A percentile compares a stretch with the other conserved stretches of the same genome.
These are phyloP conservation scores for Engystomops pustulosus DNA, from an alignment of 2,113 vertebrate species.

Conservation along the genomic window DNA sequence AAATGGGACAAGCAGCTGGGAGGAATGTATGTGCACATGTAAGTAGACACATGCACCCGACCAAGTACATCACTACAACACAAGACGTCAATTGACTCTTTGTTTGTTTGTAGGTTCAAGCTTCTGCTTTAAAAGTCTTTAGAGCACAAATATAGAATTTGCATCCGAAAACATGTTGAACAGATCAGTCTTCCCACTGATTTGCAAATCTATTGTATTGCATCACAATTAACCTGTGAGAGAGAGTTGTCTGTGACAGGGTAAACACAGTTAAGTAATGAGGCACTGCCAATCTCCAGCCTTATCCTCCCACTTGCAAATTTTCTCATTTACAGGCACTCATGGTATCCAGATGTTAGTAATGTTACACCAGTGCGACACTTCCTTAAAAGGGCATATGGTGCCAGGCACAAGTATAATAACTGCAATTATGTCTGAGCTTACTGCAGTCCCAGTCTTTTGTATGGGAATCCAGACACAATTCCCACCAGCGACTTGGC, in stretches of 20 bases:
- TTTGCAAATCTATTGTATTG: slow-evolving; percentile 35
- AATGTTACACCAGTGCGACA: slow-evolving; percentile 35
- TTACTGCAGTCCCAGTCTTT: neutral
- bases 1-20: neutral
- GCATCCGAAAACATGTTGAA: slow-evolving; percentile 27
- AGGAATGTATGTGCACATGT: neutral
- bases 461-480: slow-evolving; percentile 35
- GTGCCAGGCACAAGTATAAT: slow-evolving; percentile 32
- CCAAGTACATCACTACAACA: neutral
- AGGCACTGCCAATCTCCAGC: slow-evolving; percentile 12
- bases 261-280: slow-evolving; percentile 8
- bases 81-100: neutral
- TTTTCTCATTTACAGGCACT: neutral
- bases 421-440: slow-evolving; percentile 44
- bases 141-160: neutral
- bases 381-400: slow-evolving; percentile 19
- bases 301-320: slow-evolving; percentile 25
- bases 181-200: slow-evolving; percentile 23
- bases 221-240: slow-evolving; percentile 13
- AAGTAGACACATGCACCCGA: neutral
- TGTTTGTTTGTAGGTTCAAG: neutral
- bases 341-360: slow-evolving; percentile 22
- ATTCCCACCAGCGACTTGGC: slow-evolving; percentile 27
- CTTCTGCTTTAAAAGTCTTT: neutral
- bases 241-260: slow-evolving; percentile 23